Percentiles rank a stretch among this genome's conserved stretches.
These are phyloP conservation scores for Excalfactoria chinensis DNA, from an alignment of 2,113 vertebrate genomes.

Conservation along the genomic window DNA sequence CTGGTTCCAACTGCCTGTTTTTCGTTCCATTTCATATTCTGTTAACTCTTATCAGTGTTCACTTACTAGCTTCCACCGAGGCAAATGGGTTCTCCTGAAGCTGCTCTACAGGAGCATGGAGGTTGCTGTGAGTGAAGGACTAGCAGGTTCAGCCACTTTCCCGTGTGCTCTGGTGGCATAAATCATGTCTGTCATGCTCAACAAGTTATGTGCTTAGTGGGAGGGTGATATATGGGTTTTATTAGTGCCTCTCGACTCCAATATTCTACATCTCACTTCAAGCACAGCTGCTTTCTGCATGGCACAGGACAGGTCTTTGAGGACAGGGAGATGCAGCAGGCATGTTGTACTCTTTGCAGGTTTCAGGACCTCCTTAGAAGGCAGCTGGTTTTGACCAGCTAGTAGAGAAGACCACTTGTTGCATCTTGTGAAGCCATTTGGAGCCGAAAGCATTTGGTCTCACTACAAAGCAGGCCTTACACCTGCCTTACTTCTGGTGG, in stretches of 20 bases:
- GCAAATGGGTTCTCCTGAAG: background rate
- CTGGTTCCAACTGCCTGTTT: background rate
- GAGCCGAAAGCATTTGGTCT: rapidly evolving
- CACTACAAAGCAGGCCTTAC: background rate
- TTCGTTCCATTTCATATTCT: background rate
- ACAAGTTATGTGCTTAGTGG: background rate
- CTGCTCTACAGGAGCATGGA: background rate
- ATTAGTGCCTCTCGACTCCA: background rate
- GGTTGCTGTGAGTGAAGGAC: background rate
- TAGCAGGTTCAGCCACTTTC: background rate
- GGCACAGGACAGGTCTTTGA: background rate
- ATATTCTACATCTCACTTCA: background rate
- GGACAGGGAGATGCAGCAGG: background rate
- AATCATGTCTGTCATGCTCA: rapidly evolving
- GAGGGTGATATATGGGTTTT: background rate
- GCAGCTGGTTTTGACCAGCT: background rate
- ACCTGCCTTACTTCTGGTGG: background rate
- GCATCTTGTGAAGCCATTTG: background rate
- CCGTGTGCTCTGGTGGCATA: background rate
- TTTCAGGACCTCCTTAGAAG: background rate
- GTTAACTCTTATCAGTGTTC: background rate
- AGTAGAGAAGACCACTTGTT: background rate
- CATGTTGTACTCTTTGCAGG: background rate
- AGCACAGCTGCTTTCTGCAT: background rate
- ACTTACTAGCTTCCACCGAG: background rate